Base-by-base conservation (phyloP, 2,113 vertebrate genomes). In the Apaloderma vittatum region DNA sequence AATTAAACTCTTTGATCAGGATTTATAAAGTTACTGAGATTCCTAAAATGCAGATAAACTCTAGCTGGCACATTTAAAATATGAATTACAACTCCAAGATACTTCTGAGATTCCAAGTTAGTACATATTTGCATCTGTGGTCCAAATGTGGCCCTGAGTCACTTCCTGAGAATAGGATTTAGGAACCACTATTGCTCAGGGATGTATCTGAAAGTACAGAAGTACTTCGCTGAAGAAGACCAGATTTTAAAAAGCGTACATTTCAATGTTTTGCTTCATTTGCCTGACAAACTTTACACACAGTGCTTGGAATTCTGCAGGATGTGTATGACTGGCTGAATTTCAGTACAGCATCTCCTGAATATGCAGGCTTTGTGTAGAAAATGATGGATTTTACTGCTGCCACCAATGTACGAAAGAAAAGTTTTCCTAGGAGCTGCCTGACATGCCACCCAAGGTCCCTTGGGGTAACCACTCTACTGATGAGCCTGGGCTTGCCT, bases 1-100 rank as follows among this genome's bases (percentile, higher is more conserved):
- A 89, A 93, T 93, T 48, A 55, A 94, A 74, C 19, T 73, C 30
- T 52, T 90, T 73, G 51, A 67, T 46, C 43, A 73, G 71, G 36
- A 84, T 86, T 86, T 86, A 10, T 71, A 13, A 90, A 65, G 24
- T 83, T 93, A 54, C 18, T 54, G 3, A 83, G 13, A 27, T 91
- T 92, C 65, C 83, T 83, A 63, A 86, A 88, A 88, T 66, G 36
- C 49, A 80, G 71, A 26, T 66, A 26, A 63, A 67, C 43, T 74
- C 46, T 43, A 32, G 8, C 24, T 94, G 72, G 11, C 55, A 48
- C 32, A 92, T 92, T 3, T 14, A 78, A 73, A 74, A 62, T 55
- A 32, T 8, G 3, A 37, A 58, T 80, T 80, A 54, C 22, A 30
- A 37, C 12, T 83, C 36, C 43, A 57, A 71, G 40, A 46, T 36